A percentile compares a stretch with the other conserved stretches of the same genome.
phyloP scores from a whole-genome alignment of 1,140 invertebrate species.

The Holcopasites calliopsidis region DNA sequence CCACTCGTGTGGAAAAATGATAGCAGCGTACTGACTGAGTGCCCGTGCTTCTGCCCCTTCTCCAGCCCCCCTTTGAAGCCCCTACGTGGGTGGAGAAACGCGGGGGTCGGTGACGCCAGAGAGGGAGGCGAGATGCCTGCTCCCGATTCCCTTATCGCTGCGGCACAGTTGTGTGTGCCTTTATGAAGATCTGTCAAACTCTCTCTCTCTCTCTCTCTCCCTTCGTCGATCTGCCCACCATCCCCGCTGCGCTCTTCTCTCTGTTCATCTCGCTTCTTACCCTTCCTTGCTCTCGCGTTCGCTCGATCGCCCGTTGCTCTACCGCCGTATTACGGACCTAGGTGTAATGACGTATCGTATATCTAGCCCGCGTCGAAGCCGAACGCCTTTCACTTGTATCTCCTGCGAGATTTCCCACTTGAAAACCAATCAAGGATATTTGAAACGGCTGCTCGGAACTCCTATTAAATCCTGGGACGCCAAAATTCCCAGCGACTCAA shows the following conservation, averaged over 20 bases:
- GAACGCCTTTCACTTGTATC: conserved; percentile 45
- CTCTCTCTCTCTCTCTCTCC: conserved; percentile 51
- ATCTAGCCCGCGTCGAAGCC: conserved; percentile 46
- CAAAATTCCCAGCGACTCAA: background rate
- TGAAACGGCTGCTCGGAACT: background rate
- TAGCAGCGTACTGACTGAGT: conserved; percentile 68
- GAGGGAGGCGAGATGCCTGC: conserved; percentile 67
- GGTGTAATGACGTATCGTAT: conserved; percentile 62
- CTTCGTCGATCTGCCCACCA: no score
- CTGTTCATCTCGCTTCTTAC: conserved; percentile 5
- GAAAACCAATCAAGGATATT: no score
- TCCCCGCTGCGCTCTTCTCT: no score
- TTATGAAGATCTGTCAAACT: conserved; percentile 76
- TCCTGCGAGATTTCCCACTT: conserved; percentile 1
- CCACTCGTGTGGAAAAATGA: conserved; percentile 70
- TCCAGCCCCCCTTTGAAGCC: conserved; percentile 40
- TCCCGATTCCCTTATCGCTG: conserved; percentile 72
- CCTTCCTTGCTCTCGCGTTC: conserved; percentile 33
- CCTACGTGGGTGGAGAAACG: conserved; percentile 28
- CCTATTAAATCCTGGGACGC: background rate
- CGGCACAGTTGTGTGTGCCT: conserved; percentile 75
- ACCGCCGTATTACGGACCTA: conserved; percentile 60
- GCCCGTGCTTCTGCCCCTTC: conserved; percentile 53
- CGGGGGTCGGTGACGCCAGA: conserved; percentile 16
- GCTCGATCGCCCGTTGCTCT: conserved; percentile 24